A percentile compares a stretch with the other conserved stretches of the same genome.
phyloP scores from a whole-genome alignment of 2,113 vertebrate species.

The Stictonetta naevosa region DNA sequence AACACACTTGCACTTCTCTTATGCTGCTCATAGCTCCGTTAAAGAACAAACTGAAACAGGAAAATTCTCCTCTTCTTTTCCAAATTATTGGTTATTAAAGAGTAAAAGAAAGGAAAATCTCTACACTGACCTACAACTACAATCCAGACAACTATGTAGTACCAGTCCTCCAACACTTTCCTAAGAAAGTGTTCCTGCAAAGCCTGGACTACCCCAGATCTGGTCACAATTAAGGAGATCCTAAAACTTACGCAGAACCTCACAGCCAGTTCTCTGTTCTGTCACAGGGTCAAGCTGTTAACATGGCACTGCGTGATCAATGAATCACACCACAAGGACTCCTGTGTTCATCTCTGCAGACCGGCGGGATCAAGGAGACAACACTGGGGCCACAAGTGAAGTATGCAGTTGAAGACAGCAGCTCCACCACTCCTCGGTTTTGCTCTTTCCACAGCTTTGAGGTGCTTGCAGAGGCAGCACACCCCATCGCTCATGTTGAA shows the following conservation, averaged over 20 bases:
- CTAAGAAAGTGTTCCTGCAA: neutral
- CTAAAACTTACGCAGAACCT: fast-evolving
- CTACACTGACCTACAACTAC: neutral
- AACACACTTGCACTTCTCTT: neutral
- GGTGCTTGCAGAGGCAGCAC: neutral
- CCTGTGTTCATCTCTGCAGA: neutral
- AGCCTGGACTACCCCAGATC: neutral
- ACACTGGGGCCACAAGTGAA: neutral
- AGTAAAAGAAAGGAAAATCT: neutral
- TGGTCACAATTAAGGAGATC: neutral
- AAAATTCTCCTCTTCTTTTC: neutral
- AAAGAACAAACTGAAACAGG: neutral
- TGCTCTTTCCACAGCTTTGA: neutral
- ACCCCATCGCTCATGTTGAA: fast-evolving
- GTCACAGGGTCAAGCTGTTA: neutral
- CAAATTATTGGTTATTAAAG: neutral
- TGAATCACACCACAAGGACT: fast-evolving
- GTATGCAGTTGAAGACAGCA: neutral
- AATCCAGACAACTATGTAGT: neutral
- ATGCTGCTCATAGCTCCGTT: neutral
- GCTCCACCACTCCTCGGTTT: neutral
- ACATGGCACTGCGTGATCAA: fast-evolving
- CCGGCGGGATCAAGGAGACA: neutral
- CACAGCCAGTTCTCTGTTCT: neutral
- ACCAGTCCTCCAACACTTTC: neutral